Evolutionary conservation across 2,113 vertebrate species (phyloP), one percentile per base, ranked within the genome.

Genomic region (Tachycineta bicolor): DNA sequence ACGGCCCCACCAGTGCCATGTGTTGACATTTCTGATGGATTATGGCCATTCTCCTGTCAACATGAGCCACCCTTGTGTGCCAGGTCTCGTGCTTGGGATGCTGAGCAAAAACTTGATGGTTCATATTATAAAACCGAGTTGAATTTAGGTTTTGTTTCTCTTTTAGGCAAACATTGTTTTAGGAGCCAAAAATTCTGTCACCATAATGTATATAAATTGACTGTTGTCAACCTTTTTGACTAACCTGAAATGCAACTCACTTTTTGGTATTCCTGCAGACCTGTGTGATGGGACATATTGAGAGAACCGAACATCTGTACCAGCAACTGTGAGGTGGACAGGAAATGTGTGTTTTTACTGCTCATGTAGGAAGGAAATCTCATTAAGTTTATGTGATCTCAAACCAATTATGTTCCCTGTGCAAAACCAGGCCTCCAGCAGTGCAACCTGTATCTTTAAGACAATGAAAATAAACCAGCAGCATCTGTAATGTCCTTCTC

Each of bases 281-380:
- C n/a, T 78, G 44, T 70, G 43, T 58, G 43, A 39, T 55, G 73
- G 74, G 65, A 77, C n/a, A 11, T 23, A 34, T 13, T 86, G 91
- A 55, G 71, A 81, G 53, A 89, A 75, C 34, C 6, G 12, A 83
- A 90, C 74, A 82, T 91, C 83, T 91, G 37, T 37, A 37, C 37
- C 37, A 37, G 37, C 37, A 37, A 37, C 37, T 37, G 41, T 41
- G 63, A 64, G 67, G 68, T 65, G 91, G 71, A 46, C 87, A 95
- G 74, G 92, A 96, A 95, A 93, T 43, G 44, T 53, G 37, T 47
- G 4, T 81, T 92, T 97, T 95, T 90, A 65, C 83, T 83, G 93
- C 29, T 20, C 20, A 5, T 33, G 64, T 46, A 55, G 77, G 80
- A 59, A 50, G 46, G 44, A 80, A 92, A 89, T 74, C 90, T 89